phyloP scores from a whole-genome alignment of 1,140 invertebrate species.

The Chrysomallon squamiferum region DNA sequence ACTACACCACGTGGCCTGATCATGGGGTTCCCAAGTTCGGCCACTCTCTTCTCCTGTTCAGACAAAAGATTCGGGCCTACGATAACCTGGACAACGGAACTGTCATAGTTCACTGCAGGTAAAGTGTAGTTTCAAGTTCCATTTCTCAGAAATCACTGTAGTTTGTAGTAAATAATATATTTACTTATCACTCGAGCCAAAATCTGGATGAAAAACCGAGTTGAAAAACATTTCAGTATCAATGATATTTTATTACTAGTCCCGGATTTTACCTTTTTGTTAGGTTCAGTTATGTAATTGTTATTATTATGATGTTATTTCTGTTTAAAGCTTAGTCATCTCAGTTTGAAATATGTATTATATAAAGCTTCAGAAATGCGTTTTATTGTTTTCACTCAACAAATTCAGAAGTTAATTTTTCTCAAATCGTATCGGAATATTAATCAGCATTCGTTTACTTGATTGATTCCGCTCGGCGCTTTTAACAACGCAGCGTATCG shows the following conservation, averaged over 20 bases:
- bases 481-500: not conserved
- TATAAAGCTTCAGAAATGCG: no score
- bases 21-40: conserved; percentile 96
- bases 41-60: conserved; percentile 92
- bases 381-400: no score
- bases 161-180: not conserved
- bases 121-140: no score
- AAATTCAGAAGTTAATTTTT: no score
- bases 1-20: conserved; percentile 97
- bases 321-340: no score
- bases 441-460: not conserved
- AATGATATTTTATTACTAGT: no score
- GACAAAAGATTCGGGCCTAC: conserved; percentile 88
- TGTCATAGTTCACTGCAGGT: conserved; percentile 79
- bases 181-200: not conserved
- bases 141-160: not conserved
- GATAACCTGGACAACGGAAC: conserved; percentile 77
- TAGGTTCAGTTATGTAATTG: no score
- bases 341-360: no score
- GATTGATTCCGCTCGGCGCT: not conserved
- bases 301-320: no score
- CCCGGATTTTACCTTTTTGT: no score
- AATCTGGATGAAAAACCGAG: not conserved
- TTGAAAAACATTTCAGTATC: no score
- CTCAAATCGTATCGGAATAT: no score